phyloP scores from a whole-genome alignment of 2,888 invertebrate genomes.

The Hemithea aestivaria region DNA sequence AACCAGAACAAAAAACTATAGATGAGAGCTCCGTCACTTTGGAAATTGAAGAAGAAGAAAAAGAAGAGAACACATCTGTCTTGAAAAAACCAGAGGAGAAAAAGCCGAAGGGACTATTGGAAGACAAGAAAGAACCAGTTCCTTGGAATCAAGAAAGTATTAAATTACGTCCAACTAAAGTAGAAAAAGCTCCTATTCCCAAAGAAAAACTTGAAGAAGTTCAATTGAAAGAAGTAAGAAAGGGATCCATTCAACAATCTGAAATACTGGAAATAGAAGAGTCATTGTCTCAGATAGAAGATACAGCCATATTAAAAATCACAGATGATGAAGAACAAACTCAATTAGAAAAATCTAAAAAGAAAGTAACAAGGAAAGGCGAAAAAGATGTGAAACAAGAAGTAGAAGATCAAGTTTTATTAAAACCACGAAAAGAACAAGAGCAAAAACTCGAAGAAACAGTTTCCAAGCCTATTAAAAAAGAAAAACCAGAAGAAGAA shows the following conservation, averaged over 20 bases:
- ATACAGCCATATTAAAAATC: slow-evolving; percentile 75
- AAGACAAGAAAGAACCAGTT: slow-evolving; percentile 53
- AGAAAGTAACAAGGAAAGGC: slow-evolving; percentile 1
- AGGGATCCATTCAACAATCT: slow-evolving; percentile 55
- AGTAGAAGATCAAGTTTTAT: slow-evolving; percentile 1
- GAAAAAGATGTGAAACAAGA: slow-evolving; percentile 12
- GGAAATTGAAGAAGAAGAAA: slow-evolving; percentile 11
- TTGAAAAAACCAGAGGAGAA: slow-evolving; percentile 34
- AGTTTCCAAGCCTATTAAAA: slow-evolving; percentile 32
- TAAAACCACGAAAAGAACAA: slow-evolving; percentile 16
- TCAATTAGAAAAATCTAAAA: slow-evolving; percentile 2
- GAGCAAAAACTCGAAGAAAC: slow-evolving; percentile 62
- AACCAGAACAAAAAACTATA: slow-evolving; percentile 1
- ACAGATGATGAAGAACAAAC: slow-evolving; percentile 33
- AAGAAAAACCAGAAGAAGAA: slow-evolving; percentile 39
- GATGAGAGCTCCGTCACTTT: slow-evolving; percentile 3
- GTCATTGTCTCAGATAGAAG: slow-evolving; percentile 77
- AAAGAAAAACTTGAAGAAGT: slow-evolving; percentile 76
- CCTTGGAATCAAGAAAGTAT: slow-evolving; percentile 83
- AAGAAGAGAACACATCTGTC: slow-evolving; percentile 17
- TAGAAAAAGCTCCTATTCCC: slow-evolving; percentile 73
- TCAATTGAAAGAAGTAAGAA: slow-evolving; percentile 54
- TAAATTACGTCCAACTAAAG: slow-evolving; percentile 79
- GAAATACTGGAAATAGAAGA: slow-evolving; percentile 70
- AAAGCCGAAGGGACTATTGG: slow-evolving; percentile 24